Evolutionary conservation across 1,140 invertebrate genomes (phyloP).

Genomic region (Lucilia sericata): DNA sequence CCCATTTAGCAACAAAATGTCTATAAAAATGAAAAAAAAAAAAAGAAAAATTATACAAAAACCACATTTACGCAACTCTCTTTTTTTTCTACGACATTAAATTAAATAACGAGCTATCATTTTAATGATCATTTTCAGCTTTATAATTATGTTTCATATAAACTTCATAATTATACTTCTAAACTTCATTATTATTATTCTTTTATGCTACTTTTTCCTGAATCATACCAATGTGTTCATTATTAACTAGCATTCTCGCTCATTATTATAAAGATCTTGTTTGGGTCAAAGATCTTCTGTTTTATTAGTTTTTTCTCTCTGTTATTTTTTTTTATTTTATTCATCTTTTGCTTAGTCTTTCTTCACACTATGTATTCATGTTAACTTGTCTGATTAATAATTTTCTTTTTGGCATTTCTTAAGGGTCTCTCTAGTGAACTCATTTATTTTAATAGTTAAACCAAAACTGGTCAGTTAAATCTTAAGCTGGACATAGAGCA

Average conservation of each 20-base stretch:
- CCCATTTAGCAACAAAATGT: not conserved
- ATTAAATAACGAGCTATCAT: too few species aligned
- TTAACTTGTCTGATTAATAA: too few species aligned
- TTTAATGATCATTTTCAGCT: too few species aligned
- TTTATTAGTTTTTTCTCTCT: not conserved
- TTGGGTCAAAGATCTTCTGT: slow-evolving; percentile 4
- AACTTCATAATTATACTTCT: too few species aligned
- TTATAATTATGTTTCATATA: too few species aligned
- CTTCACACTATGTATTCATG: not conserved
- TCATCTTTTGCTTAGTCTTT: not conserved
- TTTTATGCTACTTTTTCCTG: too few species aligned
- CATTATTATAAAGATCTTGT: not conserved
- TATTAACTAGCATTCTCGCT: too few species aligned
- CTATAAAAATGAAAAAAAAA: not conserved
- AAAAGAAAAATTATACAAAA: too few species aligned
- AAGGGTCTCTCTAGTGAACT: slow-evolving; percentile 14
- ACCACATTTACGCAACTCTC: not conserved
- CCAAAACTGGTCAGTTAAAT: not conserved
- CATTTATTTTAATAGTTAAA: not conserved
- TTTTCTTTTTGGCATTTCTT: not conserved
- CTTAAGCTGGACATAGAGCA: not conserved
- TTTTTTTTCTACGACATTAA: too few species aligned
- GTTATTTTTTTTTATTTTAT: not conserved
- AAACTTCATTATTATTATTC: too few species aligned
- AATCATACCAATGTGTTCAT: too few species aligned